These are phyloP conservation scores for Lordiphosa fenestrarum DNA, from an alignment of 2,888 invertebrate genomes.

Conservation along the genomic window DNA sequence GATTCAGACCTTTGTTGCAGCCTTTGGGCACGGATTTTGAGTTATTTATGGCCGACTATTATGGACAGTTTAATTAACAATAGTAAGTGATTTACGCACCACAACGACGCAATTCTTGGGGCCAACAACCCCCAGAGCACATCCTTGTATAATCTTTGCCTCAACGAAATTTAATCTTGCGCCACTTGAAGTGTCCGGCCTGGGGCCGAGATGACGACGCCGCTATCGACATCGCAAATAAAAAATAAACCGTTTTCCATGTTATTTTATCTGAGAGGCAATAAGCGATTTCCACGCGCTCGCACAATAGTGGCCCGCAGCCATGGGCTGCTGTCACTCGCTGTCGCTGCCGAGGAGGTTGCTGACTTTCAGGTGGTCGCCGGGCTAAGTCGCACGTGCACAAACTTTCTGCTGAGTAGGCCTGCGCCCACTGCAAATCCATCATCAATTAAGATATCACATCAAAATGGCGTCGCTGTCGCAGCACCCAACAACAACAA, in stretches of 20 bases:
- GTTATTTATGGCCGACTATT: conserved; percentile 28
- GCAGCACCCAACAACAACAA: background rate
- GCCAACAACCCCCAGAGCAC: conserved; percentile 4
- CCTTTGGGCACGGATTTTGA: conserved; percentile 10
- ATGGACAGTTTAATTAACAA: conserved; percentile 31
- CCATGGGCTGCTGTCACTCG: conserved; percentile 1
- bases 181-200: conserved; percentile 6
- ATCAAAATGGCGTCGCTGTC: conserved; percentile 13
- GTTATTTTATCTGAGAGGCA: conserved; percentile 17
- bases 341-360: conserved; percentile 5
- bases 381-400: background rate
- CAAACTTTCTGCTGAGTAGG: conserved; percentile 11
- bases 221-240: conserved; percentile 12
- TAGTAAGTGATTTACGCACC: conserved; percentile 26
- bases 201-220: conserved; percentile 3
- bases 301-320: conserved; percentile 2
- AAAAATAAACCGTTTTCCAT: conserved; percentile 16
- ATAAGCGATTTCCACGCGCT: conserved; percentile 15
- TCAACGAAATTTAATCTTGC: conserved; percentile 11
- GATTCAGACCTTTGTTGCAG: background rate
- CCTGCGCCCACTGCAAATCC: conserved; percentile 11
- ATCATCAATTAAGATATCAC: conserved; percentile 31
- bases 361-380: conserved; percentile 9
- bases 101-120: background rate
- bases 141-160: conserved; percentile 12